Evolutionary conservation across 2,113 vertebrate genomes (phyloP), one percentile per base, ranked within the genome.

Genomic region (Urocitellus parryii): DNA sequence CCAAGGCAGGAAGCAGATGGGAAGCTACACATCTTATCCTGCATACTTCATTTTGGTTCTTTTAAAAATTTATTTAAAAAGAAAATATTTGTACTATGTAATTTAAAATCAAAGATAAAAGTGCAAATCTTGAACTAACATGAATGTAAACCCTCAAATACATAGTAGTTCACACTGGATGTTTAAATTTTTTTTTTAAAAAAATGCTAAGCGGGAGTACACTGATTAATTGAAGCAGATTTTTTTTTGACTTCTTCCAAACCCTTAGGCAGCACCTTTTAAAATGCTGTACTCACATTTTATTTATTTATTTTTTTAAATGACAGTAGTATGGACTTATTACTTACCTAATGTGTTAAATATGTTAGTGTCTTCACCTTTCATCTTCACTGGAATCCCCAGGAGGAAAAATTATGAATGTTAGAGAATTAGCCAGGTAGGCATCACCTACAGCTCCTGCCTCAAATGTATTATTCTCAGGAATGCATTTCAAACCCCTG

Each of bases 71-170:
- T 42, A 79, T 83, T 78, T 67, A 0, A 4, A 82, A 78, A 76
- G 34, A 51, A 13, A 51, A 53, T 92, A 86, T 77, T 91, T 77
- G 22, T 72, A 42, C 70, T 37, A 77, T 70, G 32, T 93, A 27
- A 48, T 77, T 89, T 95, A 73, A 95, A 82, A 76, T 85, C 32
- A 87, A 24, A 53, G 70, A 73, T 92, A 83, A 91, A 95, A 95
- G 79, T 85, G 72, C 48, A 80, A 77, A 88, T 80, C 42, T 74
- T 89, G 68, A 92, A 77, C 45, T 78, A 80, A 96, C 90, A 25
- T 72, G 45, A 93, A 81, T 79, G 65, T 39, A 77, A 84, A 85
- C 1, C 10, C 22, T 22, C 12, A 90, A 77, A 79, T 70, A 61
- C n/a, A 39, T 90, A 77, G 8, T 77, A 95, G 78, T 74, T 79